Percentiles rank a stretch among this genome's conserved stretches.
Evolutionary conservation across 2,888 invertebrate genomes (phyloP).

Genomic region (Dolichomitus sp.): DNA sequence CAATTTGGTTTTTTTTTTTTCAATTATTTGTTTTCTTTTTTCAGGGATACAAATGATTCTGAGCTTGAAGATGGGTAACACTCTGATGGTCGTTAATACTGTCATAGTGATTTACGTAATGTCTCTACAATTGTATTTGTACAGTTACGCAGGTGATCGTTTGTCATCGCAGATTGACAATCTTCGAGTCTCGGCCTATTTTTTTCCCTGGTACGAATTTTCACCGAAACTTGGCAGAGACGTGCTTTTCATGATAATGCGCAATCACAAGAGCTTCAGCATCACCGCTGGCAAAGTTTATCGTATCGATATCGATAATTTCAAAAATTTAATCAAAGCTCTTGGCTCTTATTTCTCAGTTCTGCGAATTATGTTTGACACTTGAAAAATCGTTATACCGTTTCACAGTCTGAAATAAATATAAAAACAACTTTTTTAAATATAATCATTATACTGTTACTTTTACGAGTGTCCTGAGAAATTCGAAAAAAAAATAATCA

Average conservation of each 20-base stretch:
- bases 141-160: constrained; percentile 68
- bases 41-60: constrained; percentile 67
- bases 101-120: constrained; percentile 57
- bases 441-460: too few relatives aligned
- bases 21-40: constrained; percentile 22
- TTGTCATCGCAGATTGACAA: constrained; percentile 57
- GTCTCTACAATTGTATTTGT: constrained; percentile 64
- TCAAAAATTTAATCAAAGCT: constrained; percentile 63
- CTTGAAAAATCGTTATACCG: constrained; percentile 31
- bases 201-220: constrained; percentile 61
- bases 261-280: constrained; percentile 54
- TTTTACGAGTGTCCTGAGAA: too few relatives aligned
- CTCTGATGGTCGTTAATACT: constrained; percentile 49
- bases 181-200: constrained; percentile 60
- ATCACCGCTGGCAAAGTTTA: constrained; percentile 67
- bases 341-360: constrained; percentile 64
- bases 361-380: constrained; percentile 60
- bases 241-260: constrained; percentile 63
- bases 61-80: constrained; percentile 57
- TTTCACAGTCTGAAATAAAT: not conserved
- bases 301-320: constrained; percentile 62
- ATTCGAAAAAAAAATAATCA: too few relatives aligned
- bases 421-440: not conserved
- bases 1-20: constrained; percentile 3
- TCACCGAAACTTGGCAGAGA: constrained; percentile 54